Conservation (phyloP, 2,888 invertebrate genomes). For the Dasypolia templi region DNA sequence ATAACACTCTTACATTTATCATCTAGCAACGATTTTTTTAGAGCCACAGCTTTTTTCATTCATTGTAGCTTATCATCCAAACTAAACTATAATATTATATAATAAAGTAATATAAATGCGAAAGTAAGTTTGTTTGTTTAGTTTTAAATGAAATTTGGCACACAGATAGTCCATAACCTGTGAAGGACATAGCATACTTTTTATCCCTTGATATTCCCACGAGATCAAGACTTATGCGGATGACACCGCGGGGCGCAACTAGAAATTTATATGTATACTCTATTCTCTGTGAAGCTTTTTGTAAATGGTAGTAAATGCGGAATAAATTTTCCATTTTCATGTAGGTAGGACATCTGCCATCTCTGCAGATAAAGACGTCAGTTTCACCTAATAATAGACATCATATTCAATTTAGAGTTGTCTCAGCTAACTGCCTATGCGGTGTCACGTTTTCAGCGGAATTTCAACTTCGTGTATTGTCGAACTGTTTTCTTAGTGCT, state of each 20-base stretch:
- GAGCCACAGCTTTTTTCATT: neutral
- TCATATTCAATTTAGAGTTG: slow-evolving; percentile 42
- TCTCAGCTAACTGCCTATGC: slow-evolving; percentile 31
- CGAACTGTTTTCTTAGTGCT: neutral
- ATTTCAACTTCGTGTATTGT: neutral
- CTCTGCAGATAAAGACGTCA: slow-evolving; percentile 22
- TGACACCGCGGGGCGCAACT: no score
- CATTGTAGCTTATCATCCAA: neutral
- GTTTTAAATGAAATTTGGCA: no score
- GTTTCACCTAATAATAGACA: slow-evolving; percentile 38
- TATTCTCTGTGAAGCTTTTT: neutral
- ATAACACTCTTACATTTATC: slow-evolving; percentile 24
- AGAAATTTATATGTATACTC: neutral
- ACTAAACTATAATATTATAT: no score
- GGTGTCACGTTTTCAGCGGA: slow-evolving; percentile 14
- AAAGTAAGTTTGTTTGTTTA: no score
- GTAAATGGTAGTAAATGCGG: slow-evolving; percentile 8
- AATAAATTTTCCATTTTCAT: slow-evolving; percentile 30
- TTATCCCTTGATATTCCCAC: no score
- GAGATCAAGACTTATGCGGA: no score
- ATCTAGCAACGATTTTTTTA: neutral
- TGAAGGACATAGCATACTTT: no score
- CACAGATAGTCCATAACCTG: no score
- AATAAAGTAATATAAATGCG: no score
- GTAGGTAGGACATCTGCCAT: slow-evolving; percentile 39